Base-by-base conservation (phyloP, 2,797 vertebrate genomes). In the Bradypus variegatus region DNA sequence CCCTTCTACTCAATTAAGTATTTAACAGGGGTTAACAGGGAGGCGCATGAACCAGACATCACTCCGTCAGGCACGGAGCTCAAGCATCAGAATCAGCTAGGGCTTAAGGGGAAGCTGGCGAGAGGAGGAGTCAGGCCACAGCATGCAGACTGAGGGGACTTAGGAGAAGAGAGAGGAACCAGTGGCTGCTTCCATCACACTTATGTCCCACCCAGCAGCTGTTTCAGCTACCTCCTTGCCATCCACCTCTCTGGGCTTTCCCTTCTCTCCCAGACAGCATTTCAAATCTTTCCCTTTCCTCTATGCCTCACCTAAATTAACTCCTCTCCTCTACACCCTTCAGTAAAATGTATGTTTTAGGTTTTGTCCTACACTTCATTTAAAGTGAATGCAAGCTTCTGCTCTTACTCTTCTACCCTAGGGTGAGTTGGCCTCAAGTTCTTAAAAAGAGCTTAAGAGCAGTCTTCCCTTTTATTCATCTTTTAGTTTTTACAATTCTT, bases 311-410 rank as follows among this genome's bases (percentile, higher is more conserved):
- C 19, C 27, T 27, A 78, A 78, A 69, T 64, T n/a, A 85, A 78
- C 41, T 76, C 21, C 16, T 86, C 33, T 73, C 10, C 53, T 36
- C 16, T 69, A 6, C 14, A 55, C 13, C 5, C 50, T 18, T 82
- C 14, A 73, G 25, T 50, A 92, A 91, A 76, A 69, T 67, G 2
- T 2, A n/a, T 12, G 25, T 21, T 77, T 70, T 38, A 38, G 25
- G 19, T n/a, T 78, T 90, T 78, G n/a, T 73, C 21, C 72, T 83
- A 87, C 70, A 78, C 48, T 70, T 45, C 55, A 29, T 82, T 86
- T 25, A 15, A 60, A 38, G 29, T 50, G 19, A 82, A 14, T 58
- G 12, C 21, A 84, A 83, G 21, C 38, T 64, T 64, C n/a, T 41
- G 15, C 48, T 70, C n/a, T 13, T 19, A 38, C 13, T 67, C 50